Conservation (phyloP, 1,140 invertebrate genomes). For the Drosophila murphyi region DNA sequence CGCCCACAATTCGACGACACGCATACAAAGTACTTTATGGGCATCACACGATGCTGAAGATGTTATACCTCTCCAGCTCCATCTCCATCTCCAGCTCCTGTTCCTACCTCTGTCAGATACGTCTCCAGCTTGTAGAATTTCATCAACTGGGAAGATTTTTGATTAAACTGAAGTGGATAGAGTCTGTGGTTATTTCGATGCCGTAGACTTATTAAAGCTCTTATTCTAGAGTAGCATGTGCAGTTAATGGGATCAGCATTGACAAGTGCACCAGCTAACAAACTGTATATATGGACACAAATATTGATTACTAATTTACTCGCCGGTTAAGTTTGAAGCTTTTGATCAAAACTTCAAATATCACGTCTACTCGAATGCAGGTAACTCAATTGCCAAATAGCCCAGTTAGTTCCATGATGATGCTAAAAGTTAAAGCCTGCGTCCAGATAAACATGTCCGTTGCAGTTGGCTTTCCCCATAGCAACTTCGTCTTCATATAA, state of each 20-base stretch:
- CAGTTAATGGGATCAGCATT: slow-evolving; percentile 65
- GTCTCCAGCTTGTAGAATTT: slow-evolving; percentile 49
- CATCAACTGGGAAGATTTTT: slow-evolving; percentile 73
- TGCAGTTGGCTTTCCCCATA: slow-evolving; percentile 26
- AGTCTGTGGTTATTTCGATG: slow-evolving; percentile 49
- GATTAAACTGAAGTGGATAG: slow-evolving; percentile 68
- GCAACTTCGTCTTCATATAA: slow-evolving; percentile 72
- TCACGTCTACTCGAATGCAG: slow-evolving; percentile 46
- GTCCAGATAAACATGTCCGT: slow-evolving; percentile 36
- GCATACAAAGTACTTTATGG: slow-evolving; percentile 80
- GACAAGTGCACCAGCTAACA: slow-evolving; percentile 19
- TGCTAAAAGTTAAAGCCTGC: slow-evolving; percentile 50
- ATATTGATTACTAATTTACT: slow-evolving; percentile 76
- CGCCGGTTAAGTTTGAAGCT: slow-evolving; percentile 42
- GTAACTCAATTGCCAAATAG: slow-evolving; percentile 64
- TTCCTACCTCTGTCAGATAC: background rate
- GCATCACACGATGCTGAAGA: slow-evolving; percentile 65
- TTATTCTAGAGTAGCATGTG: slow-evolving; percentile 49
- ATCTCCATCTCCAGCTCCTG: background rate
- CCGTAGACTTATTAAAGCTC: slow-evolving; percentile 61
- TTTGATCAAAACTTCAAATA: slow-evolving; percentile 44
- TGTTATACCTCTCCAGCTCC: slow-evolving; percentile 16
- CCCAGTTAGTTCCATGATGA: slow-evolving; percentile 7
- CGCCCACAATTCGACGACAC: slow-evolving; percentile 47
- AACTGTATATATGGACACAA: slow-evolving; percentile 61